phyloP scores from a whole-genome alignment of 2,797 vertebrate genomes.

The Nasua narica region DNA sequence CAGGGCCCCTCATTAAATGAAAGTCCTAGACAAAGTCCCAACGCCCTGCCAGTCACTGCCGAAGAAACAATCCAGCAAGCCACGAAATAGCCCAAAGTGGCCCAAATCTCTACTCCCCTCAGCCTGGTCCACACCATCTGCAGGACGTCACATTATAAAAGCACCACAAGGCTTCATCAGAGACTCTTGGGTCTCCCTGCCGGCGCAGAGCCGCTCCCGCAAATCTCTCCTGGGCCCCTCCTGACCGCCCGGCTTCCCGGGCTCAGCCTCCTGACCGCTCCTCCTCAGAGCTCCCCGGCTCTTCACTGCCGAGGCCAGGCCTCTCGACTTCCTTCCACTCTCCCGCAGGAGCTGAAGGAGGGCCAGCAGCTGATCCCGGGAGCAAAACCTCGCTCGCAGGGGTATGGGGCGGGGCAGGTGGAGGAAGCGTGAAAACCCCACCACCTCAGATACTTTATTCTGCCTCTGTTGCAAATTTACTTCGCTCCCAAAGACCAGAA shows the following conservation, averaged over 20 bases:
- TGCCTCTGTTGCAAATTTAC: background rate
- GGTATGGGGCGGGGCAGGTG: fast-evolving
- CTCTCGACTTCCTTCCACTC: background rate
- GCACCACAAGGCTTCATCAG: background rate
- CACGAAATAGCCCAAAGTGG: background rate
- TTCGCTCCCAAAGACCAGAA: background rate
- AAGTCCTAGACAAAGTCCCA: background rate
- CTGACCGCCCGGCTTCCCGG: background rate
- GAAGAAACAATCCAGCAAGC: background rate
- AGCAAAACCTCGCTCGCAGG: background rate
- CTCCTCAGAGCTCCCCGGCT: background rate
- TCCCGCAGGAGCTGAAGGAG: background rate
- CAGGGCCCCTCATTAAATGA: background rate
- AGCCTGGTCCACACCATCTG: background rate
- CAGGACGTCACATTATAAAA: no score
- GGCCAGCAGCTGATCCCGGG: background rate
- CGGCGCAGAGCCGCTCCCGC: no score
- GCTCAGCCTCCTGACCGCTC: background rate
- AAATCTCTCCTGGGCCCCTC: background rate
- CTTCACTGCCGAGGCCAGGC: background rate
- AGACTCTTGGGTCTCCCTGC: background rate
- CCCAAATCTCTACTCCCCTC: background rate
- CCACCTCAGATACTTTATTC: background rate
- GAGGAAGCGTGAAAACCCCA: background rate
- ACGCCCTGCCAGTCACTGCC: background rate